These are phyloP conservation scores for Catostomus latipinnis DNA, from an alignment of 2,797 vertebrate genomes.

Conservation along the genomic window DNA sequence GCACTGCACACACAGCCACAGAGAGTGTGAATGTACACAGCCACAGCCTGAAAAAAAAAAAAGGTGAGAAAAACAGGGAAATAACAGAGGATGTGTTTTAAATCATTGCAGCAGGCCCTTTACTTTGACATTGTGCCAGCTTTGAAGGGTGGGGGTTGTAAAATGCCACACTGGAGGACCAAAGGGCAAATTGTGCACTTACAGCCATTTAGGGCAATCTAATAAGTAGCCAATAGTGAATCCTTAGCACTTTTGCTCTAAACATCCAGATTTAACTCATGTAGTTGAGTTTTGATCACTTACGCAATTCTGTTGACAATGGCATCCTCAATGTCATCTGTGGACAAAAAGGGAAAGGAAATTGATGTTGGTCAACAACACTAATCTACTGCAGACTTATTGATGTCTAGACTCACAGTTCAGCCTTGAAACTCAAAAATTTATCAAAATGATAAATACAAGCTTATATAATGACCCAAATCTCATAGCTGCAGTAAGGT, in stretches of 20 bases:
- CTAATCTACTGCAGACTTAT: neutral
- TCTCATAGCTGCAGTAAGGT: too few relatives aligned
- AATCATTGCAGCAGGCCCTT: neutral
- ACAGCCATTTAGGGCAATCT: slow-evolving; percentile 26
- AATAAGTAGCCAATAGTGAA: slow-evolving; percentile 19
- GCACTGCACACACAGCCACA: slow-evolving; percentile 89
- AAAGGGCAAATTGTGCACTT: slow-evolving; percentile 41
- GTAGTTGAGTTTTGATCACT: slow-evolving; percentile 71
- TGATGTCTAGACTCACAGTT: neutral
- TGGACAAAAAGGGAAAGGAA: slow-evolving; percentile 12
- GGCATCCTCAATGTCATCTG: slow-evolving; percentile 94
- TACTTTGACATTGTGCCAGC: slow-evolving; percentile 13
- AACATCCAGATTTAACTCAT: slow-evolving; percentile 46
- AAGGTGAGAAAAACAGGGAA: slow-evolving; percentile 26
- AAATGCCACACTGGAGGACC: slow-evolving; percentile 49
- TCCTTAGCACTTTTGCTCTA: neutral
- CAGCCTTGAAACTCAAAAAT: too few relatives aligned
- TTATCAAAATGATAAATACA: too few relatives aligned
- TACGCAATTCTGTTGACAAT: slow-evolving; percentile 98
- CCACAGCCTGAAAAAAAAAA: slow-evolving; percentile 81
- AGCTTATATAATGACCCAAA: too few relatives aligned
- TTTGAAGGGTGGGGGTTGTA: slow-evolving; percentile 11
- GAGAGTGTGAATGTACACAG: slow-evolving; percentile 97
- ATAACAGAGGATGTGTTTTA: slow-evolving; percentile 32
- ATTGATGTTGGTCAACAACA: neutral